Evolutionary conservation across 2,888 invertebrate genomes (phyloP).

Genomic region (Apodemia hepburni): DNA sequence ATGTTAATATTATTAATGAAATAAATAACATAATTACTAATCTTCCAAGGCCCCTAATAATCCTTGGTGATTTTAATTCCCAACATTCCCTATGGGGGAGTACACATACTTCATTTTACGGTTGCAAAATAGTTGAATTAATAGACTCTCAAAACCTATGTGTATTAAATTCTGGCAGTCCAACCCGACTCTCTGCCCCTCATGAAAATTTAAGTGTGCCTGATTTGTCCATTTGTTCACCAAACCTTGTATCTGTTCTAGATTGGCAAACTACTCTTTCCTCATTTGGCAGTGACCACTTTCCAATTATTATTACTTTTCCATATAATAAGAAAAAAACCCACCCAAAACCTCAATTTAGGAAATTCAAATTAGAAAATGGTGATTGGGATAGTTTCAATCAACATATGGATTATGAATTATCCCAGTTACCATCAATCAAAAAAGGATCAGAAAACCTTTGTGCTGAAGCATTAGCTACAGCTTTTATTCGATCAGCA

Average conservation of each 20-base stretch:
- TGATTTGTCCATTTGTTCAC: conserved; percentile 12
- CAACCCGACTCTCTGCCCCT: too few relatives aligned
- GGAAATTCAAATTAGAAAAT: background rate
- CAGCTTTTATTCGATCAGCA: background rate
- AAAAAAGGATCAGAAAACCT: background rate
- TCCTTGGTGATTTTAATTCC: background rate
- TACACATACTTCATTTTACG: background rate
- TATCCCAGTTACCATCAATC: background rate
- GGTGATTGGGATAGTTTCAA: background rate
- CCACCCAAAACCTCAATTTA: background rate
- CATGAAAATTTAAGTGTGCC: too few relatives aligned
- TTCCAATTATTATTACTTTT: background rate
- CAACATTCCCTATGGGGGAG: background rate
- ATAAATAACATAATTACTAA: background rate
- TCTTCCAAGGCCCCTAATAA: background rate
- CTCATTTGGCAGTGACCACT: background rate
- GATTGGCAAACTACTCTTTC: background rate
- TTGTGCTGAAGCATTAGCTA: background rate
- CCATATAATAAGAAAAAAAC: background rate
- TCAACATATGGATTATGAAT: background rate
- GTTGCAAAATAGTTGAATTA: background rate
- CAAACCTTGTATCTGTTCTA: background rate
- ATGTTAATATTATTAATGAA: background rate
- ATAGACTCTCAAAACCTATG: too few relatives aligned
- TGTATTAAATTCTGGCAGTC: too few relatives aligned